phyloP scores from a whole-genome alignment of 2,888 invertebrate genomes.

The Eremobia ochroleuca region DNA sequence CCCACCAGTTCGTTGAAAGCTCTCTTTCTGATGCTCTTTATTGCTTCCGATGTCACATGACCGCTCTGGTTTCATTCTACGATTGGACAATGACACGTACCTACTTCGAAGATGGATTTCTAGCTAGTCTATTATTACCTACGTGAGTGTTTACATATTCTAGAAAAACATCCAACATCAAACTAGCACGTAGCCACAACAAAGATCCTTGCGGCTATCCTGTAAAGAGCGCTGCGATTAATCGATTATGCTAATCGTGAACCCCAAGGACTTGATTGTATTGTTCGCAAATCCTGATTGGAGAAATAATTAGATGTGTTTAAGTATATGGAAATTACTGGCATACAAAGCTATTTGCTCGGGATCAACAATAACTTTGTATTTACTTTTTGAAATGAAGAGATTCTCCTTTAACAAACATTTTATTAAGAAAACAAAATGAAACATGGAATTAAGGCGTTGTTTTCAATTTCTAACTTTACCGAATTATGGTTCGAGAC shows the following conservation, averaged over 20 bases:
- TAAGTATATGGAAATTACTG: conserved; percentile 27
- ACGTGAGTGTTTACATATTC: not conserved
- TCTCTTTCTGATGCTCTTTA: conserved; percentile 69
- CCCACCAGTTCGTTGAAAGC: conserved; percentile 66
- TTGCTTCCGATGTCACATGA: conserved; percentile 68
- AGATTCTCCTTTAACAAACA: conserved; percentile 11
- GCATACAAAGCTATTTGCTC: conserved; percentile 23
- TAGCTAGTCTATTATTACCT: not conserved
- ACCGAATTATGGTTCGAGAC: conserved; percentile 18
- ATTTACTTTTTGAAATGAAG: conserved; percentile 9
- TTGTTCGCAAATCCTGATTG: conserved; percentile 33
- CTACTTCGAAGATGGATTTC: not conserved
- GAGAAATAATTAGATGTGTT: conserved; percentile 38
- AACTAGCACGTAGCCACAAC: conserved; percentile 15
- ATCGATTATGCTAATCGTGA: conserved; percentile 51
- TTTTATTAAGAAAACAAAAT: conserved; percentile 4
- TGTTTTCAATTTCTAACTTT: conserved; percentile 27
- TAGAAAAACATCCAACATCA: not conserved
- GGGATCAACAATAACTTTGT: conserved; percentile 21
- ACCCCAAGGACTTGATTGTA: conserved; percentile 43
- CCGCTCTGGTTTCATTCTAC: conserved; percentile 7
- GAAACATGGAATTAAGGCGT: not conserved
- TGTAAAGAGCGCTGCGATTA: conserved; percentile 40
- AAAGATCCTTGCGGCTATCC: conserved; percentile 19
- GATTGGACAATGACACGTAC: not conserved